Percentiles rank a stretch among this genome's conserved stretches.
These are phyloP conservation scores for Drosophila demipolita DNA, from an alignment of 2,888 invertebrate genomes.

Conservation along the genomic window DNA sequence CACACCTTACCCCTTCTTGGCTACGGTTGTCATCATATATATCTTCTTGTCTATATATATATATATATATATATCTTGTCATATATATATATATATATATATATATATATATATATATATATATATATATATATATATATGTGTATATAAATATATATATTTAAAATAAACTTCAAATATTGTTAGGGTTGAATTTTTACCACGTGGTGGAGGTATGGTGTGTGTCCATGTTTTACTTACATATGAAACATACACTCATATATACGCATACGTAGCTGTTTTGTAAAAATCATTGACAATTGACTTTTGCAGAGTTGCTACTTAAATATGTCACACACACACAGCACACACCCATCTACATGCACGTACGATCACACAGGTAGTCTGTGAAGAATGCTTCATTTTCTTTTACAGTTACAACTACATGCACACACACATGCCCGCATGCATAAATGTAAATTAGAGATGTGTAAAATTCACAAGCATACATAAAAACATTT, in stretches of 20 bases:
- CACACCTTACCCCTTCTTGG: background rate
- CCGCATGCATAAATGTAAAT: background rate
- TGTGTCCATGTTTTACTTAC: conserved; percentile 27
- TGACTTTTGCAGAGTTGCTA: conserved; percentile 33
- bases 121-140: conserved; percentile 23
- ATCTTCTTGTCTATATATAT: conserved; percentile 39
- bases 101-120: background rate
- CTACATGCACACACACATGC: background rate
- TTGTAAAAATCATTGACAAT: conserved; percentile 49
- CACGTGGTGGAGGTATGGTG: conserved; percentile 72
- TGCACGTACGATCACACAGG: conserved; percentile 37
- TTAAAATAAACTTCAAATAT: conserved; percentile 44
- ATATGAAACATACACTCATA: conserved; percentile 6
- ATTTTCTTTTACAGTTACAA: conserved; percentile 18
- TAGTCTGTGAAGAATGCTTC: conserved; percentile 31
- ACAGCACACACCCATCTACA: background rate
- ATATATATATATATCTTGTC: conserved; percentile 26
- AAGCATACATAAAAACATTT: background rate
- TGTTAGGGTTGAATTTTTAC: conserved; percentile 80
- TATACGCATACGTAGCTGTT: conserved; percentile 7
- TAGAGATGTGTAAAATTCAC: background rate
- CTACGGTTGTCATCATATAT: conserved; percentile 7
- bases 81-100: too few relatives aligned
- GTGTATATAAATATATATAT: conserved; percentile 20
- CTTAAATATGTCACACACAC: conserved; percentile 35